Base-by-base conservation (phyloP, 1,140 invertebrate species). In the Caligus rogercresseyi region DNA sequence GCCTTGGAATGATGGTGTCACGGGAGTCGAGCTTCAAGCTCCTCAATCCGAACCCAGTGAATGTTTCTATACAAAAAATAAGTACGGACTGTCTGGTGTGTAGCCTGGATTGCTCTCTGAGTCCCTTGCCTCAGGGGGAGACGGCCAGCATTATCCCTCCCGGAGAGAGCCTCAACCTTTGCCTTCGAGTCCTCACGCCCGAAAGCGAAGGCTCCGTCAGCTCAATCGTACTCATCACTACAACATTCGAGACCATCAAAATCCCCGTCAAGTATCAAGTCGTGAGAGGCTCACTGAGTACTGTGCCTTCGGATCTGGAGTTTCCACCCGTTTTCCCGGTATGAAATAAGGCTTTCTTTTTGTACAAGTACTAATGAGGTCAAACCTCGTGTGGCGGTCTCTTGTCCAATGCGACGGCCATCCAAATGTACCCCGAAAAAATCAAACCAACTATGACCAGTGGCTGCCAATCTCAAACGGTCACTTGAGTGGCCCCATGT, bases 291-390 rank as follows among this genome's bases (percentile, higher is more conserved):
- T 65, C 65, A 3, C 66, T 70, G 14, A 67, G 59, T 16, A 65
- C 68, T 52, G 63, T 66, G 20, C 76, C 81, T 25, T 79, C 82
- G 66, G 77, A 79, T 66, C 70, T 89, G 15, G 73, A 81, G 53
- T 87, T 89, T 71, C 79, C 83, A 64, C 80, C 87, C 72, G 85
- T 84, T 67, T 89, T 88, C 78, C 87, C 87, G 26, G 85, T 86
- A 77, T 80, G 80, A n/a, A n/a, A n/a, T n/a, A n/a, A n/a, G n/a
- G n/a, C n/a, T n/a, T n/a, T n/a, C n/a, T n/a, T n/a, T n/a, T n/a
- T n/a, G n/a, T n/a, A n/a, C n/a, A n/a, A n/a, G n/a, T n/a, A n/a
- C n/a, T n/a, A n/a, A n/a, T n/a, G n/a, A n/a, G n/a, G n/a, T n/a
- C n/a, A n/a, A n/a, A n/a, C n/a, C n/a, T n/a, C n/a, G n/a, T n/a